Conservation (phyloP, 1,140 invertebrate genomes). For the Eulimnadia texana region DNA sequence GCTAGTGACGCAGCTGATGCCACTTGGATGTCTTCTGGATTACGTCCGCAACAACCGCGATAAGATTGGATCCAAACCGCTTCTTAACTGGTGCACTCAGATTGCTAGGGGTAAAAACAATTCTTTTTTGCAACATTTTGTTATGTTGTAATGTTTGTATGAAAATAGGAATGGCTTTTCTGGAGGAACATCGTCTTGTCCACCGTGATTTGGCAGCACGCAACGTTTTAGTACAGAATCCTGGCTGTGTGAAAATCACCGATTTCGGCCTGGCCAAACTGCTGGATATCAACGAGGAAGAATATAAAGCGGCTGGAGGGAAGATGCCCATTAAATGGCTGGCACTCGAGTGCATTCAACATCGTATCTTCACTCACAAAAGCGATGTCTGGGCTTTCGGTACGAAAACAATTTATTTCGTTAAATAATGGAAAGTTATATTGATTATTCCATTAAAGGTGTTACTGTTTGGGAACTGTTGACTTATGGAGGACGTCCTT, state of each 20-base stretch:
- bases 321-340: slow-evolving; percentile 99
- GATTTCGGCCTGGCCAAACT: slow-evolving; percentile 96
- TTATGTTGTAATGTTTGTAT: no score
- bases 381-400: slow-evolving; percentile 97
- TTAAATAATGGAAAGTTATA: background rate
- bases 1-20: slow-evolving; percentile 95
- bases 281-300: slow-evolving; percentile 84
- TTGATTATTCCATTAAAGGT: slow-evolving; percentile 21
- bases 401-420: no score
- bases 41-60: slow-evolving; percentile 86
- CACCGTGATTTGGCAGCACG: slow-evolving; percentile 91
- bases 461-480: slow-evolving; percentile 96
- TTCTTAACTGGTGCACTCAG: slow-evolving; percentile 95
- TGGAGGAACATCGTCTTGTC: slow-evolving; percentile 85
- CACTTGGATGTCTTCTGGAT: slow-evolving; percentile 84
- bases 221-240: slow-evolving; percentile 90
- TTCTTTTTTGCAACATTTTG: no score
- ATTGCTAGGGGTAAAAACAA: slow-evolving; percentile 65
- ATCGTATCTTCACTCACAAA: slow-evolving; percentile 92
- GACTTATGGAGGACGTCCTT: slow-evolving; percentile 85
- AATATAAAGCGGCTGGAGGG: slow-evolving; percentile 89
- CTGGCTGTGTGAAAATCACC: slow-evolving; percentile 89
- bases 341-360: slow-evolving; percentile 88
- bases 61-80: slow-evolving; percentile 84
- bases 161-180: slow-evolving; percentile 67